A percentile compares a stretch with the other conserved stretches of the same genome.
Conservation (phyloP, 1,140 invertebrate genomes). For the Brachionus asplanchnoidis region DNA sequence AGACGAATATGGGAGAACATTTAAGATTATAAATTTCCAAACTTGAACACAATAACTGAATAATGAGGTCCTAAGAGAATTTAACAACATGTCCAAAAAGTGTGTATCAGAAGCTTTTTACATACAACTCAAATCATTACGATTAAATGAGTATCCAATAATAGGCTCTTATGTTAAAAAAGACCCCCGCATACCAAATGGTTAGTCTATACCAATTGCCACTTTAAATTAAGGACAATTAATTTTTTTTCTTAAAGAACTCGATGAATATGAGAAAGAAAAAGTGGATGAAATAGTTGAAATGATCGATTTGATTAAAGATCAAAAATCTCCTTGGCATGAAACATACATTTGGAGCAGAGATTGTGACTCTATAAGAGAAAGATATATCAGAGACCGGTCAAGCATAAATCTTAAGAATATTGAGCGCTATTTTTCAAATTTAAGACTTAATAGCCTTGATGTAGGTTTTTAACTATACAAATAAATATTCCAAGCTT, state of each 20-base stretch:
- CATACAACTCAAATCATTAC: background rate
- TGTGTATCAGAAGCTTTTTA: background rate
- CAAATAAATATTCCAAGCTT: background rate
- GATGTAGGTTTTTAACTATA: background rate
- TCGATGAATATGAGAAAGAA: slow-evolving; percentile 29
- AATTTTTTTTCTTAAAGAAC: background rate
- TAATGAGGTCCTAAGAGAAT: background rate
- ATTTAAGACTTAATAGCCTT: slow-evolving; percentile 7
- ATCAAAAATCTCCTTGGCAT: slow-evolving; percentile 38
- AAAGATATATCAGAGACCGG: slow-evolving; percentile 5
- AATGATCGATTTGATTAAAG: slow-evolving; percentile 36
- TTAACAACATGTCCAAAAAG: background rate
- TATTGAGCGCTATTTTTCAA: slow-evolving; percentile 10
- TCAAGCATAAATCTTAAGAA: background rate
- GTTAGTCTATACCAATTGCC: background rate
- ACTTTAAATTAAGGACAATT: background rate
- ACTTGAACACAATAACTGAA: background rate
- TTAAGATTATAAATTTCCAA: background rate
- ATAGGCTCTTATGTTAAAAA: background rate
- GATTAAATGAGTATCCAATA: slow-evolving; percentile 6
- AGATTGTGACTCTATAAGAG: slow-evolving; percentile 16
- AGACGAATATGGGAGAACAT: background rate
- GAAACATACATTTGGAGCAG: slow-evolving; percentile 27
- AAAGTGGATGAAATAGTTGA: background rate
- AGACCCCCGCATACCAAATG: background rate